Evolutionary conservation across 2,113 vertebrate genomes (phyloP).

Genomic region (Hippocampus comes): DNA sequence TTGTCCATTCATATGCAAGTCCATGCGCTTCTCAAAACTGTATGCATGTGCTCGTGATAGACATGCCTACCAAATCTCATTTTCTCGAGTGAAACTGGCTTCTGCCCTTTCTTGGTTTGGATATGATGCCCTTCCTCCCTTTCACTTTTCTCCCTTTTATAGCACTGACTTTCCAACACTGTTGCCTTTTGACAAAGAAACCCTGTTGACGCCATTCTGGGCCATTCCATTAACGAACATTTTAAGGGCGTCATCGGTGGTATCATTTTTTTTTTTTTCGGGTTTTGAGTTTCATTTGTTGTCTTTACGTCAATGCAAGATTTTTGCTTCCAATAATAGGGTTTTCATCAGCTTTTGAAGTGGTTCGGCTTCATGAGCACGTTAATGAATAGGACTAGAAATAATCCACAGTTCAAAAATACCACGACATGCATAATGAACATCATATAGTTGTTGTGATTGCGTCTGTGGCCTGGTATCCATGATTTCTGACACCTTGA

Average conservation of each 20-base stretch:
- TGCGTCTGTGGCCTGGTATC: too few species aligned
- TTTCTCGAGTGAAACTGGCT: neutral
- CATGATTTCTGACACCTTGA: too few species aligned
- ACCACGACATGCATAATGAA: neutral
- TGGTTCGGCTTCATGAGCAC: conserved; percentile 25
- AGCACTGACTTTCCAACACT: conserved; percentile 1
- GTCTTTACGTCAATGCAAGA: conserved; percentile 16
- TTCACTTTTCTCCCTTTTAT: neutral
- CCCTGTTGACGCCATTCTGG: conserved; percentile 29
- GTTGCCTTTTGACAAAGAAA: conserved; percentile 25
- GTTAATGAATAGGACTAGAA: neutral
- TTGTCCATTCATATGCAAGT: too few species aligned
- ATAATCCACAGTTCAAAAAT: neutral
- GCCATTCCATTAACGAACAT: conserved; percentile 15
- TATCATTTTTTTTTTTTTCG: neutral
- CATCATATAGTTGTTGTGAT: too few species aligned
- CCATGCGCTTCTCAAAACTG: too few species aligned
- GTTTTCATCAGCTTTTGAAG: conserved; percentile 57
- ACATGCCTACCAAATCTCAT: neutral
- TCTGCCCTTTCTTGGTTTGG: neutral
- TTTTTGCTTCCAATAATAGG: conserved; percentile 23
- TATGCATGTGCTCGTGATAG: too few species aligned
- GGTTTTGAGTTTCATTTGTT: conserved; percentile 1
- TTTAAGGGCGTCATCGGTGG: neutral
- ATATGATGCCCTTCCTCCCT: neutral